These are phyloP conservation scores for Platygyra sinensis DNA, from an alignment of 64 coral and sea anemone genomes.

Conservation along the genomic window DNA sequence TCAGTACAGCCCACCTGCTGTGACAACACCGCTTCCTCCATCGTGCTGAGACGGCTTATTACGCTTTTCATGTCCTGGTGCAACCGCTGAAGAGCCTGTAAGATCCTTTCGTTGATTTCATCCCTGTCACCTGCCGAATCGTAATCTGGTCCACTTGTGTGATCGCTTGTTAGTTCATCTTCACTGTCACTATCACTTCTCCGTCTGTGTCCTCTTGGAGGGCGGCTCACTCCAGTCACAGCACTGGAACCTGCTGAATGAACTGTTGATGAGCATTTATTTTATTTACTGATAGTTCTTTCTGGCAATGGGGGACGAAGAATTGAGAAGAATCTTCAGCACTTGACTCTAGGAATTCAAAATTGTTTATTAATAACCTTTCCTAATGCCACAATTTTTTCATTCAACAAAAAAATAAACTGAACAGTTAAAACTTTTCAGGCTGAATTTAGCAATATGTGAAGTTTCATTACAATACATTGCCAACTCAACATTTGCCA, in stretches of 20 bases:
- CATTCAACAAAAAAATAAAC: no score
- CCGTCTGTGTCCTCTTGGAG: conserved; percentile 28
- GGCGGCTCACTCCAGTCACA: conserved; percentile 18
- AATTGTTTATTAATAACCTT: no score
- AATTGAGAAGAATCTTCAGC: no score
- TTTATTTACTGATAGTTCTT: no score
- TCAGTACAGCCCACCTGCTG: not conserved
- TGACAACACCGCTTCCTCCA: conserved; percentile 67
- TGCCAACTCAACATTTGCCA: no score
- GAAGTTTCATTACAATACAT: not conserved
- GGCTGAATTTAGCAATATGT: not conserved
- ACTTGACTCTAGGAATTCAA: no score
- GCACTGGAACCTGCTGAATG: not conserved
- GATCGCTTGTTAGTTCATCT: conserved; percentile 64
- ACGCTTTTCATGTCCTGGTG: conserved; percentile 92
- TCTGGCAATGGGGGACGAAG: no score
- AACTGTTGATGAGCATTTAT: no score
- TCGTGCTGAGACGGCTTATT: conserved; percentile 52
- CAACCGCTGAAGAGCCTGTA: conserved; percentile 77
- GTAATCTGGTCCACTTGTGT: conserved; percentile 65
- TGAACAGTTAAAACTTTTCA: no score
- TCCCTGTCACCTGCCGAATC: conserved; percentile 82
- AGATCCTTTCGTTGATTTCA: conserved; percentile 79
- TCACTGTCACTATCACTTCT: conserved; percentile 93
- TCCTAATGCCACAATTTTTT: no score